Percentiles rank a stretch among this genome's conserved stretches.
Conservation (phyloP, 2,797 vertebrate species). For the Staurois parvus region DNA sequence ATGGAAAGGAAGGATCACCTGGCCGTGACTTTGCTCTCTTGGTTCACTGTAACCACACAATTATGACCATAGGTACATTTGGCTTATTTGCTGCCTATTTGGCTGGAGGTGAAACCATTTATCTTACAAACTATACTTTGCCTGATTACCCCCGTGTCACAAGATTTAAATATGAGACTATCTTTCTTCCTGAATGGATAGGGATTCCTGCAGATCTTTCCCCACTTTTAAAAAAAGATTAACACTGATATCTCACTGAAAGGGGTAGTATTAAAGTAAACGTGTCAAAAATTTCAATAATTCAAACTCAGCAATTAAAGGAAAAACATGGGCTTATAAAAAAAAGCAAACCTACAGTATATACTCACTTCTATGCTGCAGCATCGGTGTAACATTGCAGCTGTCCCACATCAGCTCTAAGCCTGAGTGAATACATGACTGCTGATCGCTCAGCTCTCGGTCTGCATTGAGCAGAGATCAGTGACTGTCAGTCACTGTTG, state of each 20-base stretch:
- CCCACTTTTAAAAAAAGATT: conserved; percentile 39
- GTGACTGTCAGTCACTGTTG: too few relatives aligned
- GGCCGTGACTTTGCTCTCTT: conserved; percentile 66
- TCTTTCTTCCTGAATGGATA: conserved; percentile 70
- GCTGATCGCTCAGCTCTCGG: too few relatives aligned
- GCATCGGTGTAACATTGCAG: too few relatives aligned
- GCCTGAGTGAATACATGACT: too few relatives aligned
- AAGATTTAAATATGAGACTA: conserved; percentile 66
- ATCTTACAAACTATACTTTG: conserved; percentile 70
- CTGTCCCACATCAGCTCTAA: too few relatives aligned
- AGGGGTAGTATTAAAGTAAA: too few relatives aligned
- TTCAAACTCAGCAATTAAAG: too few relatives aligned
- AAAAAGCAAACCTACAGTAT: too few relatives aligned
- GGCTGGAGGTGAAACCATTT: conserved; percentile 66
- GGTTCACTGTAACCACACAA: conserved; percentile 68
- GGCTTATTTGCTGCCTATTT: conserved; percentile 70
- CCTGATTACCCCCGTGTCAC: conserved; percentile 65
- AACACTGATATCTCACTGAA: neutral
- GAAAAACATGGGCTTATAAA: too few relatives aligned
- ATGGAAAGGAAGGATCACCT: conserved; percentile 63
- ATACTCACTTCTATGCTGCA: too few relatives aligned
- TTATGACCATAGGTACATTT: conserved; percentile 72
- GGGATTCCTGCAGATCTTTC: conserved; percentile 69
- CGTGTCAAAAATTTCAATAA: too few relatives aligned
- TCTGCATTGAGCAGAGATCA: too few relatives aligned